Evolutionary conservation across 1,140 invertebrate species (phyloP), one percentile per base, ranked within the genome.

Genomic region (Linepithema humile): DNA sequence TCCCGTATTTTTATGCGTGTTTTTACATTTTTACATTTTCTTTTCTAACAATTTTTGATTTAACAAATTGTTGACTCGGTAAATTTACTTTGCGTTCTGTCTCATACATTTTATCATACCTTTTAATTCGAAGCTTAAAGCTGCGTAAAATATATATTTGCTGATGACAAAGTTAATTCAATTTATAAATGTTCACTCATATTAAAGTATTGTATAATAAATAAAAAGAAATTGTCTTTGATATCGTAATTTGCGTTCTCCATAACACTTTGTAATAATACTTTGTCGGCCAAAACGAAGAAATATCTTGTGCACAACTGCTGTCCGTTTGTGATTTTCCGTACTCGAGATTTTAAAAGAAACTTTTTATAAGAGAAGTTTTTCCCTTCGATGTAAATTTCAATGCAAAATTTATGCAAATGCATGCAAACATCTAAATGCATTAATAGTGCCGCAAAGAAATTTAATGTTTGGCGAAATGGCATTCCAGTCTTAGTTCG

Each of bases 361-460:
- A 67, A 48, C 7, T 43, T 20, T 57, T 57, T 17, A 20, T 4
- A 77, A 7, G 17, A 55, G 7, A 29, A 77, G 29, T 77, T 65
- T 20, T 77, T 70, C 43, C 7, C 17, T 45, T 45, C 43, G 10
- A 45, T 15, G 20, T 48, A 23, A 17, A 23, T 40, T 69, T n/a
- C n/a, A n/a, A 29, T 67, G 38, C 38, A 80, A 43, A 70, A 2
- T 69, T 50, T 55, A 32, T 69, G 75, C 10, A 78, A 40, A 77
- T 53, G 0, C 29, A 67, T 77, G 43, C 29, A 77, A 77, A 55
- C 0, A 3, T 50, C 15, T 78, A 12, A 64, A 32, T 43, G 32
- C 62, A 78, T 78, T 67, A 67, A 75, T 48, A 20, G 15, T n/a
- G 23, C 43, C 6, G 9, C 32, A 3, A 53, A 26, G 3, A 77